phyloP scores from a whole-genome alignment of 2,888 invertebrate species.

The Leptarthrus brevirostris region DNA sequence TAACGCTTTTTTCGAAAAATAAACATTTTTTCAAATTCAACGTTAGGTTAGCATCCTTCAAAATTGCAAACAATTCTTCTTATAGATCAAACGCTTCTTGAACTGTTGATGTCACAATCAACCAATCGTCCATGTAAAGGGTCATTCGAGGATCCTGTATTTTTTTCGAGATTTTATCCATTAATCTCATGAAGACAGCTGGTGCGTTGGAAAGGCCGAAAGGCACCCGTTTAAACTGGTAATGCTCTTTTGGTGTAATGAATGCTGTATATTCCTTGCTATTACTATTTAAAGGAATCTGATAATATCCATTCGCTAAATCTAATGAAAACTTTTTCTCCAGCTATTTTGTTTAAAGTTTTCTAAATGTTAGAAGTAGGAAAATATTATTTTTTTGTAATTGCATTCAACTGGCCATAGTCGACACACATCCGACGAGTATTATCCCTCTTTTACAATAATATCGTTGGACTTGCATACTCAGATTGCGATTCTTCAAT shows the following conservation, averaged over 20 bases:
- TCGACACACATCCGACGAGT: constrained; percentile 14
- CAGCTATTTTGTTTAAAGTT: background rate
- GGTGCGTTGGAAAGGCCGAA: constrained; percentile 6
- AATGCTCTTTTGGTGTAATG: constrained; percentile 14
- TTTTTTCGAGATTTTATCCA: constrained; percentile 6
- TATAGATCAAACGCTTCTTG: constrained; percentile 14
- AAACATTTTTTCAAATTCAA: constrained; percentile 17
- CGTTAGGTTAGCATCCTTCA: background rate
- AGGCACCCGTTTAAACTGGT: constrained; percentile 13
- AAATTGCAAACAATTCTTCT: background rate
- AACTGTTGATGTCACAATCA: constrained; percentile 16
- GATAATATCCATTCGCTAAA: constrained; percentile 10
- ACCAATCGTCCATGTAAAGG: constrained; percentile 44
- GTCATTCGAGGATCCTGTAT: background rate
- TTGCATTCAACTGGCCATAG: constrained; percentile 6
- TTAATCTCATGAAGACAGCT: background rate
- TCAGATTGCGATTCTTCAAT: constrained; percentile 10
- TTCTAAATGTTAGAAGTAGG: constrained; percentile 4
- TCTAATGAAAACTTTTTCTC: background rate
- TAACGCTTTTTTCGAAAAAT: background rate
- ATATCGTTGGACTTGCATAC: constrained; percentile 13
- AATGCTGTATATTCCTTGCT: constrained; percentile 7
- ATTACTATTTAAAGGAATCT: background rate
- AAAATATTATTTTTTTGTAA: constrained; percentile 2
- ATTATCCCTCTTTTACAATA: background rate